Evolutionary conservation across 2,888 invertebrate species (phyloP).

Genomic region (Eristalinus aeneus): DNA sequence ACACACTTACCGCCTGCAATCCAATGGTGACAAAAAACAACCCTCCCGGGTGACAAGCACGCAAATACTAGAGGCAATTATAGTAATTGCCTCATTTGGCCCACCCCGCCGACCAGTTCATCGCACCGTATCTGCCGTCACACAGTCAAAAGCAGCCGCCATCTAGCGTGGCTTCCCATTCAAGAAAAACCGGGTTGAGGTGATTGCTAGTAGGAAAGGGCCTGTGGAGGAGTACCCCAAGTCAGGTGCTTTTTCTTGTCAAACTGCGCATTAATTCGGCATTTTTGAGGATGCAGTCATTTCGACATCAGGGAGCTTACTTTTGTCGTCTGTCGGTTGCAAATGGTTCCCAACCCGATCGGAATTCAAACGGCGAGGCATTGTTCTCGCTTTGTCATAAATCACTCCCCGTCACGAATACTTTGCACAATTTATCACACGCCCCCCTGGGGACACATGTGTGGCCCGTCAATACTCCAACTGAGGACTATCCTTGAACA

Average conservation of each 20-base stretch:
- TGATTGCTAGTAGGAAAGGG: too few species aligned
- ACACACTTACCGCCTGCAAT: too few species aligned
- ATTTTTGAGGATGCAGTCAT: too few species aligned
- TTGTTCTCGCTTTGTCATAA: not conserved
- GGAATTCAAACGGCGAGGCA: not conserved
- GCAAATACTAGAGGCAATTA: conserved; percentile 36
- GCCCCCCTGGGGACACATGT: conserved; percentile 2
- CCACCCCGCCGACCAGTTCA: conserved; percentile 5
- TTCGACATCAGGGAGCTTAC: not conserved
- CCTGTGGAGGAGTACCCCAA: too few species aligned
- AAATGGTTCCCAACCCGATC: not conserved
- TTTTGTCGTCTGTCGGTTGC: not conserved
- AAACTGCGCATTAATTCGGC: too few species aligned
- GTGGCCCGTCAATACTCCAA: not conserved
- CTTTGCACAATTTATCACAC: conserved; percentile 30
- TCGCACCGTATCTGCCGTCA: conserved; percentile 16
- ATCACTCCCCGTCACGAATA: not conserved
- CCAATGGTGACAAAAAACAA: too few species aligned
- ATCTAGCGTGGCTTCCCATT: not conserved
- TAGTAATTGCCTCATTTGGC: conserved; percentile 44
- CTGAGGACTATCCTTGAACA: not conserved
- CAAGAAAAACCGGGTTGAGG: too few species aligned
- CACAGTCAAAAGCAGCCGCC: not conserved
- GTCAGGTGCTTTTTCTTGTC: too few species aligned
- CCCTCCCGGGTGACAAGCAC: conserved; percentile 17